phyloP scores from a whole-genome alignment of 2,113 vertebrate species.

The Oceanodroma tethys region DNA sequence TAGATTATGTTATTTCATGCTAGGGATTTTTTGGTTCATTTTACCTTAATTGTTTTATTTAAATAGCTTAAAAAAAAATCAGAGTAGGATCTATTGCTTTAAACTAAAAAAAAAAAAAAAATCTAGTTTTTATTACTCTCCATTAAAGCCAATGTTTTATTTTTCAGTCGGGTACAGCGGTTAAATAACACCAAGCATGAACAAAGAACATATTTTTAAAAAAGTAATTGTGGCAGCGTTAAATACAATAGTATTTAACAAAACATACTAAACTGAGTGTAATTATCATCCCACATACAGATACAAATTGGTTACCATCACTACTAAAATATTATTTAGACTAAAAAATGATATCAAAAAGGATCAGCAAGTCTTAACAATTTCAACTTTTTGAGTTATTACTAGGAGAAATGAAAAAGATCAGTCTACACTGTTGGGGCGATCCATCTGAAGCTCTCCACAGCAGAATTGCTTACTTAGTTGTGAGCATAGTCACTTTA shows the following conservation, averaged over 20 bases:
- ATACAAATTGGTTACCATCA: not conserved
- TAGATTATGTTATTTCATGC: not conserved
- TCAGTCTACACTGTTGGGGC: not conserved
- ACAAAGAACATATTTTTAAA: not conserved
- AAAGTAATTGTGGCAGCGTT: not conserved
- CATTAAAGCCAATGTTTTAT: not conserved
- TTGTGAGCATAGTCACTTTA: not conserved
- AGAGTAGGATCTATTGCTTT: not conserved
- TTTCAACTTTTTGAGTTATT: not conserved
- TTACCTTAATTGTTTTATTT: not conserved
- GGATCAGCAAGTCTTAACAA: rapidly evolving
- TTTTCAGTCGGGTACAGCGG: not conserved
- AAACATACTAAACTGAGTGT: not conserved
- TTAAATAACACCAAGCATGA: not conserved
- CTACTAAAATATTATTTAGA: not conserved
- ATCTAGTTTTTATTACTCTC: not conserved
- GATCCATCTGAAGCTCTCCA: not conserved
- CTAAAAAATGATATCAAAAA: not conserved
- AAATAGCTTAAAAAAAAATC: not conserved
- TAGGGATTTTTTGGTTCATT: not conserved
- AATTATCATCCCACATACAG: not conserved
- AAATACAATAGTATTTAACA: not conserved
- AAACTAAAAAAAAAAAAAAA: not conserved
- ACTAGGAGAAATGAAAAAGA: not conserved
- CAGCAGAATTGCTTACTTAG: not conserved